A percentile compares a stretch with the other conserved stretches of the same genome.
Evolutionary conservation across 2,888 invertebrate genomes (phyloP).

Genomic region (Petrolisthes cinctipes): DNA sequence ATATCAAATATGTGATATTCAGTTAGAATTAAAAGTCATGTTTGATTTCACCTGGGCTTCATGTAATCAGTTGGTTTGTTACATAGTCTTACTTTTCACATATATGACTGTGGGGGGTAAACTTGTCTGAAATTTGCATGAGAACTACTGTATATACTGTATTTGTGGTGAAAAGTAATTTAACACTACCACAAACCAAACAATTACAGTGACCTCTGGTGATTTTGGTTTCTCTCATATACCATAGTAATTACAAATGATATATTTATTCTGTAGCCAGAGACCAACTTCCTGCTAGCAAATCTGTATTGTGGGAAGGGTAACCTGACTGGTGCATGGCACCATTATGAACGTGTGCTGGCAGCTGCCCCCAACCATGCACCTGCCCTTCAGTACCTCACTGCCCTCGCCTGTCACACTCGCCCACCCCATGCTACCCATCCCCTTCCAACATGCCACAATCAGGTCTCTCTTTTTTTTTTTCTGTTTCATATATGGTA

Average conservation of each 20-base stretch:
- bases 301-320: conserved; percentile 77
- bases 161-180: no score
- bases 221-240: no score
- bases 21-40: no score
- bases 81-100: no score
- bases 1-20: no score
- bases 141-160: not conserved
- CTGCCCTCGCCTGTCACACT: conserved; percentile 64
- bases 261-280: conserved; percentile 73
- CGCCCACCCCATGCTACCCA: conserved; percentile 49
- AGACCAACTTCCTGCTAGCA: conserved; percentile 78
- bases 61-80: no score
- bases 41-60: no score
- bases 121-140: no score
- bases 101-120: no score
- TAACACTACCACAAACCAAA: no score
- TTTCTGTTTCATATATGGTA: not conserved
- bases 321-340: conserved; percentile 75
- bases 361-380: conserved; percentile 58
- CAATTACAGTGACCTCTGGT: no score
- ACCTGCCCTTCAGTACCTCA: conserved; percentile 56
- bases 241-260: not conserved
- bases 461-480: conserved; percentile 43
- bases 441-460: conserved; percentile 53
- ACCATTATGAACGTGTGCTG: conserved; percentile 67